phyloP scores from a whole-genome alignment of 2,113 vertebrate genomes.

The Microcebus lehilahytsara region DNA sequence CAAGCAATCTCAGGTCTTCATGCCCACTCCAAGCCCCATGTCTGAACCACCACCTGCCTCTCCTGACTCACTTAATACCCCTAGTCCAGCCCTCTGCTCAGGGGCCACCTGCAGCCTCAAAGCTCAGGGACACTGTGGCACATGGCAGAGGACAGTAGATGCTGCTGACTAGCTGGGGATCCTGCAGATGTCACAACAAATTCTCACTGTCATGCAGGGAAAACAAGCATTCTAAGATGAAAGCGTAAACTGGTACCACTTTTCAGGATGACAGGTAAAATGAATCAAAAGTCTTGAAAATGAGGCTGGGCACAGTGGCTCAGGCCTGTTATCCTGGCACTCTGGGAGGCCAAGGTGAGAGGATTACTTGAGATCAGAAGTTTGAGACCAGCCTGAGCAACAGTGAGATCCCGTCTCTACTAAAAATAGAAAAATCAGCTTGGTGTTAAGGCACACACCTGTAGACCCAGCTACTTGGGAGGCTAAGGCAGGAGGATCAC shows the following conservation, averaged over 20 bases:
- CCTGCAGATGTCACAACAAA: not conserved
- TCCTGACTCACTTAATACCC: not conserved
- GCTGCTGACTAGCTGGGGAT: not conserved
- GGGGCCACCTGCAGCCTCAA: not conserved
- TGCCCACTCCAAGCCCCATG: rapidly evolving
- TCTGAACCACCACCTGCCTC: not conserved
- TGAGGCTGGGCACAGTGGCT: too few species aligned
- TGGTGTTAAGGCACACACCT: too few species aligned
- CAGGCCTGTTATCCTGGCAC: too few species aligned
- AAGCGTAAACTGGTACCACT: not conserved
- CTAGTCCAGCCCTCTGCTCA: rapidly evolving
- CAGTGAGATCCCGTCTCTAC: too few species aligned
- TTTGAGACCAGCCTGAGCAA: too few species aligned
- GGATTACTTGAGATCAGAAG: too few species aligned
- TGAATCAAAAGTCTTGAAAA: not conserved
- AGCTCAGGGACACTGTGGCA: not conserved
- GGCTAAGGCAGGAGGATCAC: too few species aligned
- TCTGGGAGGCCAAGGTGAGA: too few species aligned
- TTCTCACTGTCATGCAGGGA: not conserved
- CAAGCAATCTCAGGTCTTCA: not conserved
- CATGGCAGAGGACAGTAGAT: too few species aligned
- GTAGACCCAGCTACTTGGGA: too few species aligned
- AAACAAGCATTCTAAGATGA: not conserved
- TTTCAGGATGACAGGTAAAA: not conserved
- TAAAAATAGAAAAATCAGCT: too few species aligned